phyloP scores from a whole-genome alignment of 2,888 invertebrate genomes.

The Drosophila neonasuta region DNA sequence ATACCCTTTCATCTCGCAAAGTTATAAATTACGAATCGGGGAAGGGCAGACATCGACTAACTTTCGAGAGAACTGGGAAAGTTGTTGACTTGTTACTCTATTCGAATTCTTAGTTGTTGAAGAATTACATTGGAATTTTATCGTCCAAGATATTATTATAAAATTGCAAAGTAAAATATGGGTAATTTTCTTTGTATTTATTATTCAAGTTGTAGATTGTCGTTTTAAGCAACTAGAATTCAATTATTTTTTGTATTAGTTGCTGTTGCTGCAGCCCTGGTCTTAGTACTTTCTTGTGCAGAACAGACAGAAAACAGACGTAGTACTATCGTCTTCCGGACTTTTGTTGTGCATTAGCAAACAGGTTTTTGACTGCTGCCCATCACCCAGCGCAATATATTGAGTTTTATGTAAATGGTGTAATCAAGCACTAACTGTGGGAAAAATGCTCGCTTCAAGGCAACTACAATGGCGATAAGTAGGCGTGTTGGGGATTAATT shows the following conservation, averaged over 20 bases:
- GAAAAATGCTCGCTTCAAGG: constrained; percentile 61
- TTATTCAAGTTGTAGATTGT: background rate
- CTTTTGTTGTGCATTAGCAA: constrained; percentile 24
- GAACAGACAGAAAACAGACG: constrained; percentile 6
- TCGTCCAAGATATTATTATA: too few species aligned
- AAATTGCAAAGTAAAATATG: too few species aligned
- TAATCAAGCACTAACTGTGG: constrained; percentile 59
- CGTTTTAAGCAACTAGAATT: background rate
- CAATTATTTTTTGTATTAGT: constrained; percentile 8
- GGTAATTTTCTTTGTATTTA: too few species aligned
- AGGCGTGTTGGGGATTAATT: constrained; percentile 50
- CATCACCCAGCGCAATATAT: constrained; percentile 18
- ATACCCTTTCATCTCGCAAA: constrained; percentile 1
- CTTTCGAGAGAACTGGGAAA: background rate
- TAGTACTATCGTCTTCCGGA: constrained; percentile 29
- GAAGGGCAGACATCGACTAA: background rate
- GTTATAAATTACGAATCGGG: background rate
- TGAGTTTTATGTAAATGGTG: constrained; percentile 40
- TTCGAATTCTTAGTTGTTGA: background rate
- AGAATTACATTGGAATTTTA: background rate
- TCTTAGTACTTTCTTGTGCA: constrained; percentile 15
- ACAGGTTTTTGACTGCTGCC: constrained; percentile 33
- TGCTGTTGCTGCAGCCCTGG: constrained; percentile 26
- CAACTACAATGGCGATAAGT: constrained; percentile 64
- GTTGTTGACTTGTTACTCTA: background rate